A percentile compares a stretch with the other conserved stretches of the same genome.
Conservation (phyloP, 1,140 invertebrate species). For the Aplysia californica region DNA sequence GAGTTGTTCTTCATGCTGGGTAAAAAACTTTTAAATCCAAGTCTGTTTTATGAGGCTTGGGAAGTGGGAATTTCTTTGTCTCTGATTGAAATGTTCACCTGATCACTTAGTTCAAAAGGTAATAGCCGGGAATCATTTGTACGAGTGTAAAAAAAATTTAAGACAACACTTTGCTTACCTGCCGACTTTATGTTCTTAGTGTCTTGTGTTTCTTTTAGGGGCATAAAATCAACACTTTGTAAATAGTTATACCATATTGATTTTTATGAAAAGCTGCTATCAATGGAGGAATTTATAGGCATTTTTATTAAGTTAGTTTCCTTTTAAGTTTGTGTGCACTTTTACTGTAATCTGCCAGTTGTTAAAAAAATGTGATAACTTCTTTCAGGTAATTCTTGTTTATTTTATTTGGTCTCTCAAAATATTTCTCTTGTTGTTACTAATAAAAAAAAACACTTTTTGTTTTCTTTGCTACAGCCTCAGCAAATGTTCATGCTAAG, state of each 20-base stretch:
- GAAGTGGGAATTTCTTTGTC: background rate
- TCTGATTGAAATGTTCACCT: background rate
- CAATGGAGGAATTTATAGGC: background rate
- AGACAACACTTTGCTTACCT: no score
- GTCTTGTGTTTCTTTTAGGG: background rate
- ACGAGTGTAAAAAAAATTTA: no score
- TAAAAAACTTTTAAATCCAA: background rate
- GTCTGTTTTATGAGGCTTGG: background rate
- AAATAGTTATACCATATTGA: background rate
- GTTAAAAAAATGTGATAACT: background rate
- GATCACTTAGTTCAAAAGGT: no score
- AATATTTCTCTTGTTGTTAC: background rate
- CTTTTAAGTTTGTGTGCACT: no score
- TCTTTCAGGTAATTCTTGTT: background rate
- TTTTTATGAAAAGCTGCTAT: background rate
- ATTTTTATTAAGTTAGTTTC: background rate
- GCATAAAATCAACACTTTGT: background rate
- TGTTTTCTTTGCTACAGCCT: slow-evolving; percentile 11
- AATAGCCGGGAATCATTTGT: no score
- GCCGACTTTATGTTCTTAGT: background rate
- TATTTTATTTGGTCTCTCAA: background rate
- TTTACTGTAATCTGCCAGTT: no score
- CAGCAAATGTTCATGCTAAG: background rate
- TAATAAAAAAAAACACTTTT: no score
- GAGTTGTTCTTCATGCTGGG: background rate